phyloP scores from a whole-genome alignment of 2,113 vertebrate genomes.

The Pithys albifrons region DNA sequence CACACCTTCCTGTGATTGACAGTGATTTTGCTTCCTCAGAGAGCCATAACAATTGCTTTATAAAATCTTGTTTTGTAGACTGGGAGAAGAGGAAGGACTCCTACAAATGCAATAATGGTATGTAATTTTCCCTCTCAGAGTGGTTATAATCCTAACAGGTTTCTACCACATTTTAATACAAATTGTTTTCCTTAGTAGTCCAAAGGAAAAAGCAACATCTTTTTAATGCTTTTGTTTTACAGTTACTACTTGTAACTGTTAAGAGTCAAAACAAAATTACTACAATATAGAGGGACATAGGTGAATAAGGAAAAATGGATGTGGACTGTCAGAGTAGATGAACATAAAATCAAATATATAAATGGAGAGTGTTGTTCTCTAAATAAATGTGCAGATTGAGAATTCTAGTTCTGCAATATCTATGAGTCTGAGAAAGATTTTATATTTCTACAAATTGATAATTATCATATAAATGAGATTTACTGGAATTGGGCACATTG shows the following conservation, averaged over 20 bases:
- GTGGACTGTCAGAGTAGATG: neutral
- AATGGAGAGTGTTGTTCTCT: neutral
- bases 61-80: conserved; percentile 74
- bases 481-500: neutral
- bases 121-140: conserved; percentile 43
- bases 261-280: neutral
- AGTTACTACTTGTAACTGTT: neutral
- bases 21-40: conserved; percentile 59
- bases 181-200: neutral
- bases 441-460: neutral
- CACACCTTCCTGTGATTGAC: conserved; percentile 66
- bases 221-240: neutral
- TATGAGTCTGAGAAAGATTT: neutral
- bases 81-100: conserved; percentile 65
- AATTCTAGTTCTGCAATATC: neutral
- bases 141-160: neutral
- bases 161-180: neutral
- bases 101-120: conserved; percentile 66
- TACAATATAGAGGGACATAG: neutral
- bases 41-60: conserved; percentile 46
- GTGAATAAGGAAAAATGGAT: neutral
- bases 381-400: neutral
- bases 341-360: neutral
- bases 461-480: neutral
- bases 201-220: neutral